phyloP scores from a whole-genome alignment of 92 coral and sea anemone species.

The Metridium senile region DNA sequence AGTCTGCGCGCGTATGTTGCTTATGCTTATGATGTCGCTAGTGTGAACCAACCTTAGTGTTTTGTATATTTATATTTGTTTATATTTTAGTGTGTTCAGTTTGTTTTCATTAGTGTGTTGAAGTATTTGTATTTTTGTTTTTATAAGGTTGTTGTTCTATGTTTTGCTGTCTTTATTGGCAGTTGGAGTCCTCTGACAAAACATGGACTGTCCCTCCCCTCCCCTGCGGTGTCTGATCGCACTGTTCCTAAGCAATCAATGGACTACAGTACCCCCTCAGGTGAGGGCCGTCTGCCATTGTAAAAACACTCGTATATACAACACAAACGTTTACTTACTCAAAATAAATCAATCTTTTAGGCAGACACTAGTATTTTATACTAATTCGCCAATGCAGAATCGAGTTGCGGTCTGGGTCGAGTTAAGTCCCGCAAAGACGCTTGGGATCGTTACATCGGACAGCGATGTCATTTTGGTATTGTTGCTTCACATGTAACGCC shows the following conservation, averaged over 20 bases:
- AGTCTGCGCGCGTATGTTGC: no score
- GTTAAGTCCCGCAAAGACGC: no score
- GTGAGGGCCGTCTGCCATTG: conserved; percentile 34
- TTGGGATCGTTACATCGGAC: no score
- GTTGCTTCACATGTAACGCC: no score
- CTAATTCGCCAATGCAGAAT: no score
- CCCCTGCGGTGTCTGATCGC: conserved; percentile 44
- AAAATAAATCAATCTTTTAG: no score
- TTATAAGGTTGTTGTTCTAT: conserved; percentile 85
- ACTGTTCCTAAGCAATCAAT: conserved; percentile 60
- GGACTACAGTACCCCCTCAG: conserved; percentile 92
- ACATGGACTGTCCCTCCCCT: conserved; percentile 65
- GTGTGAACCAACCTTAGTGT: no score
- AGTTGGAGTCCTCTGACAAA: conserved; percentile 86
- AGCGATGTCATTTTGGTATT: no score
- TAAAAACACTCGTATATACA: neutral
- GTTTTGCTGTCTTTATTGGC: conserved; percentile 92
- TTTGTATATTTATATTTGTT: neutral
- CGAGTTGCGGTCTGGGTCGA: no score
- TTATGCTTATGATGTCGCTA: no score
- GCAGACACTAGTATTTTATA: no score
- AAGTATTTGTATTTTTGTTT: conserved; percentile 12
- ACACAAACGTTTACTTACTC: no score
- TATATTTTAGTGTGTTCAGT: neutral
- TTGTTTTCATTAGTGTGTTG: neutral